Conservation (phyloP, 1,140 invertebrate species). For the Globodera rostochiensis region DNA sequence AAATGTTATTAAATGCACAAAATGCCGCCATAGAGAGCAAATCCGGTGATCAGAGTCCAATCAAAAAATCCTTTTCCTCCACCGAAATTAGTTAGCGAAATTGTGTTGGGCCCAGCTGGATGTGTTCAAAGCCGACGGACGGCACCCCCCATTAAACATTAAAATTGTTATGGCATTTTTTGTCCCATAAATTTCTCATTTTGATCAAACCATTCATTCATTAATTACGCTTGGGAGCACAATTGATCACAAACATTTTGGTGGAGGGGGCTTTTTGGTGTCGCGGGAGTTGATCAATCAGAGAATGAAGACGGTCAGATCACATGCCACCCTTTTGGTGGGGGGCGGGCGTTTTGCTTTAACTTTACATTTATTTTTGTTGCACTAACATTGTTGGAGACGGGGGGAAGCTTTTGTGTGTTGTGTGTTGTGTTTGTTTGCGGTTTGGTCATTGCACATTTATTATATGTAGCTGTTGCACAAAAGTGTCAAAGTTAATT, state of each 20-base stretch:
- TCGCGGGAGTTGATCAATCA: neutral
- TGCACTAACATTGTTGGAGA: neutral
- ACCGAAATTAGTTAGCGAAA: neutral
- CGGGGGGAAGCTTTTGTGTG: too few relatives aligned
- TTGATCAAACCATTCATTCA: neutral
- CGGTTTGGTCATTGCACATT: neutral
- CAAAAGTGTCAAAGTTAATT: too few relatives aligned
- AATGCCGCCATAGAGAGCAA: neutral
- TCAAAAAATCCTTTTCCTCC: neutral
- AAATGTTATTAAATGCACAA: neutral
- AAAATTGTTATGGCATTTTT: neutral
- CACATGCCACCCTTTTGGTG: too few relatives aligned
- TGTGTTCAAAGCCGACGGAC: neutral
- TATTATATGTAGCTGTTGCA: too few relatives aligned
- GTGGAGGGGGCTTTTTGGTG: neutral
- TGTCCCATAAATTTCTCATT: neutral
- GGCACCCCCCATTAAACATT: neutral
- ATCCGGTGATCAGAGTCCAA: neutral
- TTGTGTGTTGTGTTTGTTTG: neutral
- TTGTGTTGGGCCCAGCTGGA: neutral
- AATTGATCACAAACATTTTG: slow-evolving; percentile 1
- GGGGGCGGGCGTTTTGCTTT: too few relatives aligned
- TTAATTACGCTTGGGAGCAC: neutral
- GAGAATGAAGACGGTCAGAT: too few relatives aligned
- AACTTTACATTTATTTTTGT: neutral